phyloP scores from a whole-genome alignment of 1,140 invertebrate genomes.

The Drosophila trapezifrons region DNA sequence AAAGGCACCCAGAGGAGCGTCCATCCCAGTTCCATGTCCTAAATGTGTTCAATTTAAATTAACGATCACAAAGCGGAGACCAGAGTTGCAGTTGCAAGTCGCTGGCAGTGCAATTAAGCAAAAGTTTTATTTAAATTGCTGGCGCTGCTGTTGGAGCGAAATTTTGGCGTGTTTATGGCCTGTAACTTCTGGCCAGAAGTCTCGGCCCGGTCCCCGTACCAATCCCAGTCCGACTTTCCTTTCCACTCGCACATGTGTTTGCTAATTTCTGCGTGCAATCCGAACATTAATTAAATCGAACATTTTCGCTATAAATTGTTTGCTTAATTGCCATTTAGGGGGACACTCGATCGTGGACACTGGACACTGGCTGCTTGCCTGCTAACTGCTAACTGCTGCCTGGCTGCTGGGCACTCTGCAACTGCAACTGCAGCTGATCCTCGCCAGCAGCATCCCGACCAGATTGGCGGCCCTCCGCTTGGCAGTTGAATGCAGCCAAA shows the following conservation, averaged over 20 bases:
- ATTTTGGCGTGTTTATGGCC: constrained; percentile 62
- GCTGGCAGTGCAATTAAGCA: constrained; percentile 73
- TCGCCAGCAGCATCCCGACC: constrained; percentile 14
- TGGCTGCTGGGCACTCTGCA: not conserved
- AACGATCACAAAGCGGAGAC: constrained; percentile 68
- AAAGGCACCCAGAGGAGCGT: constrained; percentile 50
- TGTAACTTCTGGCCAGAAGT: constrained; percentile 50
- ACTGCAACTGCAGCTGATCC: not conserved
- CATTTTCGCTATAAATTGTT: constrained; percentile 81
- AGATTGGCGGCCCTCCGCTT: constrained; percentile 45
- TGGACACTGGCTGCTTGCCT: constrained; percentile 12
- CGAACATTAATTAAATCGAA: constrained; percentile 79
- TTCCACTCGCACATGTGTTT: constrained; percentile 70
- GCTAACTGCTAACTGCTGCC: not conserved
- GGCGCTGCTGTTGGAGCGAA: constrained; percentile 58
- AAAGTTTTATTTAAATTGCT: constrained; percentile 82
- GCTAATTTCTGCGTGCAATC: constrained; percentile 82
- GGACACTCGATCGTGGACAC: constrained; percentile 30
- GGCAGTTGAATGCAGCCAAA: constrained; percentile 64
- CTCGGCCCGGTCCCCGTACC: not conserved
- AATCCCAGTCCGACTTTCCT: not conserved
- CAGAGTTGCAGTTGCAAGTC: constrained; percentile 50
- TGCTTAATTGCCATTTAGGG: constrained; percentile 82
- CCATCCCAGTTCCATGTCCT: constrained; percentile 64
- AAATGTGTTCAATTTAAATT: constrained; percentile 83